phyloP scores from a whole-genome alignment of 2,113 vertebrate genomes.

The Chloropsis hardwickii region DNA sequence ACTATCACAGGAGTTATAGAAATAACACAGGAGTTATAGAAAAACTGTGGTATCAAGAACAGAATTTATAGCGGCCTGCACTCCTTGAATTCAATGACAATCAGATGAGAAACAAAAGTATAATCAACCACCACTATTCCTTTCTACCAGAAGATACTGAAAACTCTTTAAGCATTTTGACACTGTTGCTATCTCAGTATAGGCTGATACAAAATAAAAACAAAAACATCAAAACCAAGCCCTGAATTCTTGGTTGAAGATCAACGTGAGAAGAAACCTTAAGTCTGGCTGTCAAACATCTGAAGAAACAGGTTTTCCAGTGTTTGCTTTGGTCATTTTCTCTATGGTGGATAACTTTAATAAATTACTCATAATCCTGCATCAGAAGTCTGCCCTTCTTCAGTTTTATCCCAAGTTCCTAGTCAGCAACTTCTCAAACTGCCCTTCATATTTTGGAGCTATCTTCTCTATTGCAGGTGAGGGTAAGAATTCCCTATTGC shows the following conservation, averaged over 20 bases:
- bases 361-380: neutral
- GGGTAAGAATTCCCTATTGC: neutral
- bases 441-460: neutral
- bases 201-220: neutral
- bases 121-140: neutral
- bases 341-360: neutral
- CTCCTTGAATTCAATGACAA: neutral
- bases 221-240: neutral
- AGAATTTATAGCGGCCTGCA: neutral
- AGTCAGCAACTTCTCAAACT: neutral
- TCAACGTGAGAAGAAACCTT: neutral
- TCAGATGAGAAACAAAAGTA: neutral
- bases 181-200: neutral
- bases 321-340: neutral
- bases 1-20: neutral
- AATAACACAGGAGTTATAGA: neutral
- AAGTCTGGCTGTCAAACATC: neutral
- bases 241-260: neutral
- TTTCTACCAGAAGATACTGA: neutral
- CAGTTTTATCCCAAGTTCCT: neutral
- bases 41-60: neutral
- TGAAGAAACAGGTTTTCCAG: neutral
- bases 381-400: neutral
- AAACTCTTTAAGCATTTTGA: neutral
- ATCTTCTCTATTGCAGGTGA: neutral